Evolutionary conservation across 2,888 invertebrate genomes (phyloP), one percentile per base, ranked within the genome.

Genomic region (Ophioninae sp.): DNA sequence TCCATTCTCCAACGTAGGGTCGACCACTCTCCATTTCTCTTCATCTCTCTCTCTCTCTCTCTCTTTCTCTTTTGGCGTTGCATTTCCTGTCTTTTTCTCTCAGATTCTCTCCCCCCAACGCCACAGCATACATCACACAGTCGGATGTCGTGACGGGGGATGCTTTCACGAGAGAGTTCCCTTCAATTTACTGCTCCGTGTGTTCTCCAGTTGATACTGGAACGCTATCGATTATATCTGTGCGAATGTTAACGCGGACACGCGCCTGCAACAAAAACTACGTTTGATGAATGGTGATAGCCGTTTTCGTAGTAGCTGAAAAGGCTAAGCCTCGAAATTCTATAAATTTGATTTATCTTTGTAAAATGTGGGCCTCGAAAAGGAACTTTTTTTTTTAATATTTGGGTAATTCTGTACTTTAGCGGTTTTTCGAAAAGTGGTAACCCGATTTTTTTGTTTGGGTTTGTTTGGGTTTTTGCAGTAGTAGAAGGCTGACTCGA

Each of bases 71-170:
- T 23, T 61, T 13, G 13, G 10, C 17, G 2, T 9, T 51, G 51
- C 13, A 5, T 2, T 51, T 51, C 51, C 51, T 51, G 51, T 51
- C 17, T 10, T 51, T 51, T 51, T 2, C 51, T 51, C 51, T 51
- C 51, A 13, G n/a, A 8, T 20, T 20, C 44, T 8, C 22, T 22
- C 44, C 22, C 67, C 9, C 20, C 41, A 44, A 9, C 2, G 23
- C 65, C 44, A 67, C n/a, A 23, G 37, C 59, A 61, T 51, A 71
- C 69, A 72, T 73, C 44, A 69, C 69, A 76, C 75, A 65, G 74
- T 74, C 74, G 78, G 71, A 84, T 84, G 75, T 78, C 81, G 81
- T 84, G 83, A 72, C 81, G 75, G 63, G 41, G 71, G 51, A 75
- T 73, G 59, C 71, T 73, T 83, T 78, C 77, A 10, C 80, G 65